Percentiles rank a stretch among this genome's conserved stretches.
Evolutionary conservation across 1,140 invertebrate species (phyloP).

Genomic region (Apis cerana): DNA sequence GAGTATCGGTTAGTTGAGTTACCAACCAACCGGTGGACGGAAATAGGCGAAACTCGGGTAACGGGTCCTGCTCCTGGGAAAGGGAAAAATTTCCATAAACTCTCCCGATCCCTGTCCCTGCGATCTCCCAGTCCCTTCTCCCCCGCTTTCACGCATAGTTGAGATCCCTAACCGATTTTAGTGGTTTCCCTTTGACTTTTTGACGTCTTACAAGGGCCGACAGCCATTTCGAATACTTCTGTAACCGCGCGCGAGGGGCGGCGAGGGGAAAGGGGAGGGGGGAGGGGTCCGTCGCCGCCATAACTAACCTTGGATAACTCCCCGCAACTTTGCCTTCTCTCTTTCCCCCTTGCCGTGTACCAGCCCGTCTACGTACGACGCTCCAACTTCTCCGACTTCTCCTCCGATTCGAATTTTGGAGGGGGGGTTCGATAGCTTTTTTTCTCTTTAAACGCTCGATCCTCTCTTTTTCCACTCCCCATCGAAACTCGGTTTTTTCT

Average conservation of each 20-base stretch:
- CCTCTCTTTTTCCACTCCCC: too few relatives aligned
- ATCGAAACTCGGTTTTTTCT: too few relatives aligned
- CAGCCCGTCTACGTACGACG: too few relatives aligned
- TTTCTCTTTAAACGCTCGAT: too few relatives aligned
- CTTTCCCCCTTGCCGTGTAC: too few relatives aligned
- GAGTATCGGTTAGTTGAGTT: constrained; percentile 34
- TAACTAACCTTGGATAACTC: constrained; percentile 79
- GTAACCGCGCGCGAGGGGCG: constrained; percentile 71
- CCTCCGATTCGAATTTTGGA: too few relatives aligned
- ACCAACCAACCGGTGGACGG: constrained; percentile 52
- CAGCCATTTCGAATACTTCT: constrained; percentile 80
- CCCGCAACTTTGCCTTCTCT: constrained; percentile 12
- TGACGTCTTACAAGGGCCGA: constrained; percentile 80
- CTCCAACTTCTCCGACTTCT: neutral
- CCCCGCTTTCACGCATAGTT: constrained; percentile 73
- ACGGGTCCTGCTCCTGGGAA: constrained; percentile 38
- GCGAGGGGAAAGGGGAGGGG: too few relatives aligned
- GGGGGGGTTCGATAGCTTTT: too few relatives aligned
- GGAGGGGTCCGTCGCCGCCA: constrained; percentile 67
- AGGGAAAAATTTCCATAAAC: constrained; percentile 74
- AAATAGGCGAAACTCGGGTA: constrained; percentile 63
- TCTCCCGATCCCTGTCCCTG: constrained; percentile 50
- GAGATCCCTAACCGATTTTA: constrained; percentile 82
- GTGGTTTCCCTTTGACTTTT: constrained; percentile 82
- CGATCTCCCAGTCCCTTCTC: constrained; percentile 49